These are phyloP conservation scores for Clusia tigrina DNA, from an alignment of 2,888 invertebrate genomes.

Conservation along the genomic window DNA sequence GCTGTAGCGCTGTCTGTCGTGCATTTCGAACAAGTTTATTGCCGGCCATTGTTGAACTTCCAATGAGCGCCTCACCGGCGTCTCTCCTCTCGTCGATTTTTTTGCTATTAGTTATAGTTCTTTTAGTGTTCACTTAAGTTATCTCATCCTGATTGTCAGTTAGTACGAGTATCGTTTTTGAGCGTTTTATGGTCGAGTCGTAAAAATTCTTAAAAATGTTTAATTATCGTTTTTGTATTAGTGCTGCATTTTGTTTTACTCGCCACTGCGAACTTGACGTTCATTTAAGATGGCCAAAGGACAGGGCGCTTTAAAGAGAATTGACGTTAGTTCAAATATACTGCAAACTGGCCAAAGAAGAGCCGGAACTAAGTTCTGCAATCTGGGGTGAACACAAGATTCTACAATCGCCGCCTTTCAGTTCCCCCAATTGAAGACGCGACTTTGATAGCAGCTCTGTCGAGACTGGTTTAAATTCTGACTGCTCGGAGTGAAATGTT, in stretches of 20 bases:
- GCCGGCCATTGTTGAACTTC: constrained; percentile 22
- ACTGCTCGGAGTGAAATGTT: no score
- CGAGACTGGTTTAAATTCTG: no score
- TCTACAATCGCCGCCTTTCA: no score
- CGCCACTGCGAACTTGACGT: no score
- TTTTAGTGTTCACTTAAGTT: constrained; percentile 4
- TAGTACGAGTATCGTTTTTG: background rate
- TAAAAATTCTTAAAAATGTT: constrained; percentile 3
- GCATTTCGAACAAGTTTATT: constrained; percentile 23
- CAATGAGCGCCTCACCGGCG: background rate
- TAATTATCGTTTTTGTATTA: constrained; percentile 1
- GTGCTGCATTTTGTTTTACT: background rate
- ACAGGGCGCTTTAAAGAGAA: no score
- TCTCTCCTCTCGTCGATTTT: background rate
- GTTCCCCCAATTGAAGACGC: no score
- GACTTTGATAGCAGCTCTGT: no score
- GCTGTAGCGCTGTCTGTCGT: constrained; percentile 3
- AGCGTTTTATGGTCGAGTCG: background rate
- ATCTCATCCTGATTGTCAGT: constrained; percentile 8
- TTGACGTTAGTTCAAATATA: no score
- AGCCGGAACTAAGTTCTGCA: no score
- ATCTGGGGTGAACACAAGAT: no score
- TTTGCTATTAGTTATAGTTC: background rate
- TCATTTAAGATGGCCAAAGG: no score
- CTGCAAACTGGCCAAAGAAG: no score